Evolutionary conservation across 2,888 invertebrate genomes (phyloP), one percentile per base, ranked within the genome.

Genomic region (Plebejus melissa): DNA sequence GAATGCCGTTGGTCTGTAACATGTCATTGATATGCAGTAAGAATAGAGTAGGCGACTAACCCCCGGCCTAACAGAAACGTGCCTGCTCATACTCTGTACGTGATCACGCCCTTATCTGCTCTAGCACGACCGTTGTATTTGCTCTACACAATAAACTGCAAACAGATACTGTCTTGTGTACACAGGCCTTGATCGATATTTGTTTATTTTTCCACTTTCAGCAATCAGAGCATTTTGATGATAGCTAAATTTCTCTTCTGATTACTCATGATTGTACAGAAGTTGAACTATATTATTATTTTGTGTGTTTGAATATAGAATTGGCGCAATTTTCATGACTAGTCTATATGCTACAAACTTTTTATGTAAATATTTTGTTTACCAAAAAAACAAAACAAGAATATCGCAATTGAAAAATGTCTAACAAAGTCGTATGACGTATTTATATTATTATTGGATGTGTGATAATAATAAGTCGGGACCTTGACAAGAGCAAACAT

Each of bases 131-230:
- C 65, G 54, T 65, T 36, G 16, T 57, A 58, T 74, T 69, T 71
- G 50, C 74, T 74, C 57, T 36, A 77, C 50, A 70, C 74, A 58
- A 28, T 71, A 65, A 60, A 65, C 72, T 28, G 16, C 74, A 58
- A 76, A 77, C 38, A 76, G 11, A 65, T 72, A 71, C 75, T 82
- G 82, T 84, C 82, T 77, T 78, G 79, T 82, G 79, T 81, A 79
- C 79, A 79, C 82, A 79, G 78, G 69, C 77, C 69, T 74, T 50
- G 28, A 50, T 72, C 74, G 76, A 72, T 77, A 74, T 69, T 36
- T 80, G 81, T 82, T 83, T 78, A 80, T 79, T 78, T 80, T 83
- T 80, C 80, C 81, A 82, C 80, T 78, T 76, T 76, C 76, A 65
- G 70, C 76, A 28, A 41, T 22, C 54, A 50, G 50, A 65, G 69